phyloP scores from a whole-genome alignment of 2,888 invertebrate genomes.

The Strigamia maritima region DNA sequence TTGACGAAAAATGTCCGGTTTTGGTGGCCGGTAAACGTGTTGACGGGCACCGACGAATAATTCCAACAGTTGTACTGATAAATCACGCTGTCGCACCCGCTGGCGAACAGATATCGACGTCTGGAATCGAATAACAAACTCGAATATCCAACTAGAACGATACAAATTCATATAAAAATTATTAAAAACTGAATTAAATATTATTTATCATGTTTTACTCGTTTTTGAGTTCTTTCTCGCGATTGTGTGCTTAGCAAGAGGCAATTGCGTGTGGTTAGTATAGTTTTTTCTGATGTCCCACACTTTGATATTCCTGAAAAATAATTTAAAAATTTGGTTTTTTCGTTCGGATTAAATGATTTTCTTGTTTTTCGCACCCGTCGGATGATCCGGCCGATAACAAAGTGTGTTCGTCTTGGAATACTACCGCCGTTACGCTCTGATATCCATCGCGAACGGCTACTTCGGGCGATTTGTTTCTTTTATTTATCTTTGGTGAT shows the following conservation, averaged over 20 bases:
- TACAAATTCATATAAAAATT: neutral
- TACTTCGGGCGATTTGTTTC: neutral
- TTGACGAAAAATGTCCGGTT: constrained; percentile 82
- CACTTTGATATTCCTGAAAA: neutral
- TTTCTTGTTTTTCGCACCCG: too few relatives aligned
- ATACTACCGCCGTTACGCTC: constrained; percentile 74
- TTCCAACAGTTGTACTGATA: neutral
- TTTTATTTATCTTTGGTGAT: neutral
- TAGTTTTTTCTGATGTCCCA: neutral
- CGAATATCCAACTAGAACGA: neutral
- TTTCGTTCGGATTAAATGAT: too few relatives aligned
- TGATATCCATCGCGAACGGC: constrained; percentile 43
- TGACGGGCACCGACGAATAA: constrained; percentile 46
- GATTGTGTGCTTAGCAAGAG: neutral
- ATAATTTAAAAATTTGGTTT: too few relatives aligned
- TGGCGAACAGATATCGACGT: neutral
- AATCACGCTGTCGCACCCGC: neutral
- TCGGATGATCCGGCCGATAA: constrained; percentile 84
- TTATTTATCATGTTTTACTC: neutral
- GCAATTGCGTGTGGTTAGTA: neutral
- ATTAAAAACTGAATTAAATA: too few relatives aligned
- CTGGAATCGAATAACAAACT: neutral
- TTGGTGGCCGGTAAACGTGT: constrained; percentile 64
- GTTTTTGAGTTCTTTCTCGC: neutral
- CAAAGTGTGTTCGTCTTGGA: constrained; percentile 73